Conservation (phyloP, 2,888 invertebrate genomes). For the Acronicta leporina region DNA sequence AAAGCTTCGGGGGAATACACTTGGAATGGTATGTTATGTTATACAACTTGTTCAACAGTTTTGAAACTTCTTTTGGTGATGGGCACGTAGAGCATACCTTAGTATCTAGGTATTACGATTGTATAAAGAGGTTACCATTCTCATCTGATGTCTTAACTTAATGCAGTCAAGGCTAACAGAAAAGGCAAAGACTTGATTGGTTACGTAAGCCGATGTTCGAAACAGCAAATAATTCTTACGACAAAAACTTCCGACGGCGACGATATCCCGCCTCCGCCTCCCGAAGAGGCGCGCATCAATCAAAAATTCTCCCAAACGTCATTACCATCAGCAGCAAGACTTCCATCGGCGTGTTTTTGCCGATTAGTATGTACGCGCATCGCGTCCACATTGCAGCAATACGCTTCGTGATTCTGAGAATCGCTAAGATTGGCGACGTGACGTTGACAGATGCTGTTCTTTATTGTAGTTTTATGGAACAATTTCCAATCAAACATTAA, state of each 20-base stretch:
- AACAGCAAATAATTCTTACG: constrained; percentile 11
- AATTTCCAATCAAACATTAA: constrained; percentile 4
- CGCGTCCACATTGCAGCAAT: constrained; percentile 26
- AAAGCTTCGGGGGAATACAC: too few relatives aligned
- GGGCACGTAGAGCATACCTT: too few relatives aligned
- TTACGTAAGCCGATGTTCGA: constrained; percentile 17
- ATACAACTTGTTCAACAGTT: too few relatives aligned
- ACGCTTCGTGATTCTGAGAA: constrained; percentile 33
- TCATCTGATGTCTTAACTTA: too few relatives aligned
- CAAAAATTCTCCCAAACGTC: constrained; percentile 34
- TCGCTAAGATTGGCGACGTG: constrained; percentile 14
- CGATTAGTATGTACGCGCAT: constrained; percentile 40
- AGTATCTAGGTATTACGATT: too few relatives aligned
- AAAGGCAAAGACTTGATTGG: constrained; percentile 4
- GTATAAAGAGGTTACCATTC: too few relatives aligned
- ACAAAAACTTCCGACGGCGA: constrained; percentile 26
- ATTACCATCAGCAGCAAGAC: constrained; percentile 32
- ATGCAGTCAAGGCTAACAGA: neutral
- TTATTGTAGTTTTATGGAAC: constrained; percentile 13
- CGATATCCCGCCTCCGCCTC: neutral
- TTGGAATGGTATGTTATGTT: too few relatives aligned
- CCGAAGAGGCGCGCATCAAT: constrained; percentile 40
- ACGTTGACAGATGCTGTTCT: constrained; percentile 26
- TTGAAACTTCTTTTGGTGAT: too few relatives aligned
- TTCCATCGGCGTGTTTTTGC: constrained; percentile 42